Base-by-base conservation (phyloP, 2,888 invertebrate species). In the Creontiades dilutus region DNA sequence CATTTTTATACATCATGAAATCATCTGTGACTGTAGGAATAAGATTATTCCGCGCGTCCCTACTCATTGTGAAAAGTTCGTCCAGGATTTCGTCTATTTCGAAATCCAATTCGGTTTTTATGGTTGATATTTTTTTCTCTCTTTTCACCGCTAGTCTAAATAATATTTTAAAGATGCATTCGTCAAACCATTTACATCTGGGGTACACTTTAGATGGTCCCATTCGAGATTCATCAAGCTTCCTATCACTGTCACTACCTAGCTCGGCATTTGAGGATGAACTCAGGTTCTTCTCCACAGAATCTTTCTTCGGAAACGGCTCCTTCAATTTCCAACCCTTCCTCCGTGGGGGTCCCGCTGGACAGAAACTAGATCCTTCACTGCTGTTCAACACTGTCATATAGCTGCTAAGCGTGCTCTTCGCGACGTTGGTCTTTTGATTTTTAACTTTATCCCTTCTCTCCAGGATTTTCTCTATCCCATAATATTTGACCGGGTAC, bases 251-350 rank as follows among this genome's bases (percentile, higher is more conserved):
- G 12, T 80, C 88, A 27, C 61, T 37, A 1, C 78, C 80, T 11
- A n/a, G 14, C 19, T 55, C 55, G 5, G 27, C 3, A 27, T n/a
- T 47, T 16, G 88, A 88, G 4, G 76, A 12, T 16, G 86, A 86
- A 23, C 88, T 88, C 47, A 88, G 16, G n/a, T n/a, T 14, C 55
- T 88, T 88, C 16, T 88, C 88, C 5, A 88, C 28, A 14, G 88
- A 88, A 61, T 88, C 88, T n/a, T 37, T 88, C 78, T 88, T 88
- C 9, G 88, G 88, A 78, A 88, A 88, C 19, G 88, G 88, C 78
- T 88, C 88, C 27, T 80, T 88, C 55, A 88, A 28, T 78, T 78
- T 88, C 78, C 76, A 88, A 19, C 80, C 27, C 52, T 78, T 88
- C 37, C 52, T 88, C 23, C 57, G 27, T 13, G 27, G 1, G 14